phyloP scores from a whole-genome alignment of 2,888 invertebrate genomes.

The Aethes cnicana region DNA sequence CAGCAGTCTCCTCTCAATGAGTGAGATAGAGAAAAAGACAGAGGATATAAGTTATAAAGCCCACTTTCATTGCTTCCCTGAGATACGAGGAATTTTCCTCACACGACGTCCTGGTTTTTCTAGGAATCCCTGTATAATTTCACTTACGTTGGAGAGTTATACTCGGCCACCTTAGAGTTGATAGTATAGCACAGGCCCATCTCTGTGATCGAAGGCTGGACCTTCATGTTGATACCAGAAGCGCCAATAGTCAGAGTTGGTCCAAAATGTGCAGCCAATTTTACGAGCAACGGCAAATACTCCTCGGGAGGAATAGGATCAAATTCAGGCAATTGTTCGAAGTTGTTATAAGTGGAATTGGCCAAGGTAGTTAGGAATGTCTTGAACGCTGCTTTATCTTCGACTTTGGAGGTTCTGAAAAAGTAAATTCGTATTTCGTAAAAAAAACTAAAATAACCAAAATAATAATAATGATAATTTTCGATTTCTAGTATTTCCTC shows the following conservation, averaged over 20 bases:
- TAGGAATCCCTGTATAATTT: no score
- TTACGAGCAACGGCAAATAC: slow-evolving; percentile 70
- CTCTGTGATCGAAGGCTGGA: slow-evolving; percentile 85
- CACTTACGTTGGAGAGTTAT: slow-evolving; percentile 82
- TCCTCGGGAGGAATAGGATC: slow-evolving; percentile 81
- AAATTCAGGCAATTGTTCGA: slow-evolving; percentile 81
- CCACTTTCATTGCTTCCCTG: no score
- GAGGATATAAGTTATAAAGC: no score
- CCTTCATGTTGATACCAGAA: slow-evolving; percentile 68
- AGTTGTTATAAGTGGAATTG: slow-evolving; percentile 83
- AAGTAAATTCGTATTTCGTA: slow-evolving; percentile 17
- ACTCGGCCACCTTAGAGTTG: slow-evolving; percentile 84
- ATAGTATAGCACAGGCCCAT: slow-evolving; percentile 87
- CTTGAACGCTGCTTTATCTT: slow-evolving; percentile 78
- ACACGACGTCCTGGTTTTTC: no score
- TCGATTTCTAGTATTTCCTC: no score
- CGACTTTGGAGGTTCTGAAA: slow-evolving; percentile 55
- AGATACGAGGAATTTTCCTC: no score
- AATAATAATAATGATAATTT: slow-evolving; percentile 37
- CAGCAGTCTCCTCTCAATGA: no score
- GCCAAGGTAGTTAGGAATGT: slow-evolving; percentile 81
- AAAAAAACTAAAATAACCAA: slow-evolving; percentile 28
- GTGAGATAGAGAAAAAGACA: no score
- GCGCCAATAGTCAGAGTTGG: slow-evolving; percentile 81
- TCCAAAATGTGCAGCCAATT: slow-evolving; percentile 75